Conservation (phyloP, 2,113 vertebrate species). For the Nothoprocta pentlandii region DNA sequence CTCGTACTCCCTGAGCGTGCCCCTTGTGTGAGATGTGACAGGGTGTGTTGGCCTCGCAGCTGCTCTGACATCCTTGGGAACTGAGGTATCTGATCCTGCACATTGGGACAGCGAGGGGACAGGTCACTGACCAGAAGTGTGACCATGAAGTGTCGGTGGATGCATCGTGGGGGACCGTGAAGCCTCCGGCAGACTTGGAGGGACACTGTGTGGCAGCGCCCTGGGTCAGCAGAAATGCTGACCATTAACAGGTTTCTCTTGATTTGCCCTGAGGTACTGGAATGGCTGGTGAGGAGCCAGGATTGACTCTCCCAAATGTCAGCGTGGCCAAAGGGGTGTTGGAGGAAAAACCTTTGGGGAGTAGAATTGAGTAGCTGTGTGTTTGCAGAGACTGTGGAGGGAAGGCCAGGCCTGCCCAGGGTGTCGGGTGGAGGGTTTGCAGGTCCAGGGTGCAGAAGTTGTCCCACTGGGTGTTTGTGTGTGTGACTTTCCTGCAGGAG, state of each 20-base stretch:
- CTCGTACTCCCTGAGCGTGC: fast-evolving
- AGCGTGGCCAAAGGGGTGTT: background rate
- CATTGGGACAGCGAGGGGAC: background rate
- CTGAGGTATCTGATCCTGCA: background rate
- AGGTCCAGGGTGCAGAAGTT: too few relatives aligned
- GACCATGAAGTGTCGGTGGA: background rate
- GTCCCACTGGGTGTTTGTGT: too few relatives aligned
- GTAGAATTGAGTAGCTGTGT: too few relatives aligned
- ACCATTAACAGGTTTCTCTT: fast-evolving
- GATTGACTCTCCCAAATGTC: background rate
- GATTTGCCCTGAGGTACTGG: background rate
- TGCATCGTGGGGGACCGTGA: background rate
- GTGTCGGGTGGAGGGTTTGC: too few relatives aligned
- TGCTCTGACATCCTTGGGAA: background rate
- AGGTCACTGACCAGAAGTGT: background rate
- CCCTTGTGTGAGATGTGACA: fast-evolving
- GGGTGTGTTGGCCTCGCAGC: background rate
- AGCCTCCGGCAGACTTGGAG: background rate
- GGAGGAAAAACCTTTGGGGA: too few relatives aligned
- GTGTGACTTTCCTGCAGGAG: too few relatives aligned
- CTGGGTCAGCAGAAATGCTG: background rate
- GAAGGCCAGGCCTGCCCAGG: too few relatives aligned
- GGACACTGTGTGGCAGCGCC: too few relatives aligned
- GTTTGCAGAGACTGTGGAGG: too few relatives aligned
- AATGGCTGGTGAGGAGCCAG: background rate